Conservation (phyloP, 64 coral and sea anemone genomes). For the Catalaphyllia jardinei region DNA sequence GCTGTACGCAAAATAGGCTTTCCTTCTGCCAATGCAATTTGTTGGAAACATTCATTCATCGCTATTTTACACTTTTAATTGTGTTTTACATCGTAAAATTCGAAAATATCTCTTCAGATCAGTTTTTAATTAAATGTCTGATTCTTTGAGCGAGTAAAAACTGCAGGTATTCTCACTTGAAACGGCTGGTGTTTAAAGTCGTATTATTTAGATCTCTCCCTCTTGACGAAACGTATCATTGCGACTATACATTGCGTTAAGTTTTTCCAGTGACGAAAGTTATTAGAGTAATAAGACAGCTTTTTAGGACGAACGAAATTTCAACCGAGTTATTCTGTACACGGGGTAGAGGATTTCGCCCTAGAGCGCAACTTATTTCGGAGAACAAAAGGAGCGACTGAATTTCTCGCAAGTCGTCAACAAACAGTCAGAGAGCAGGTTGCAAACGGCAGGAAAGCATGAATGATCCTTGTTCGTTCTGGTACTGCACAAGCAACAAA, state of each 20-base stretch:
- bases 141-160: neutral
- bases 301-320: neutral
- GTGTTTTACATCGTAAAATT: neutral
- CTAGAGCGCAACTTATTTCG: neutral
- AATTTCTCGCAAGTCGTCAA: neutral
- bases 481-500: neutral
- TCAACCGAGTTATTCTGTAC: neutral
- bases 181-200: neutral
- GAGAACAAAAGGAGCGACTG: neutral
- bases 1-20: too few species aligned
- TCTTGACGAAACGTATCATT: neutral
- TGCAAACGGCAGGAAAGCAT: neutral
- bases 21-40: neutral
- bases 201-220: slow-evolving; percentile 23
- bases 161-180: neutral
- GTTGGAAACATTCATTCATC: neutral
- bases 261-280: neutral
- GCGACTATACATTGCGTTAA: neutral
- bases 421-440: slow-evolving; percentile 3
- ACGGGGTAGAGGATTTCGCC: neutral
- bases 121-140: neutral
- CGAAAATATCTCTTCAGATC: neutral
- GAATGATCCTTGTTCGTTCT: too few species aligned
- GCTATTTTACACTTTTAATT: neutral
- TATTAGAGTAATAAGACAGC: neutral